Conservation (phyloP, 2,113 vertebrate species). For the Paedocypris sp. region DNA sequence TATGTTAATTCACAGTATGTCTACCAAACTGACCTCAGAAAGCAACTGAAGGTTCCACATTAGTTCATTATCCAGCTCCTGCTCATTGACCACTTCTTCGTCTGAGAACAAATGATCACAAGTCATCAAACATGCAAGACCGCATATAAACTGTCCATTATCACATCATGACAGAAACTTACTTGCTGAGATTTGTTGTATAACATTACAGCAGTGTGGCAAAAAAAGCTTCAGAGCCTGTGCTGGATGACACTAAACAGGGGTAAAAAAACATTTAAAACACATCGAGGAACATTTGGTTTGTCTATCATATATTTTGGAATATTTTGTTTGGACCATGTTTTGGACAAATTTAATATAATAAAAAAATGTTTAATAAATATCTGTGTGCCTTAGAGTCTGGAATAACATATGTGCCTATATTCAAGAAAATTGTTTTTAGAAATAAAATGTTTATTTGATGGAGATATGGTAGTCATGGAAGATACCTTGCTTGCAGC, state of each 20-base stretch:
- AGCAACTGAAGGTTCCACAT: slow-evolving; percentile 93
- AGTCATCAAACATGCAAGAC: background rate
- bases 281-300: too few relatives aligned
- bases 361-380: too few relatives aligned
- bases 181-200: slow-evolving; percentile 85
- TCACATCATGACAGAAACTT: slow-evolving; percentile 57
- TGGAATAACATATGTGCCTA: too few relatives aligned
- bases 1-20: too few relatives aligned
- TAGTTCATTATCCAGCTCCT: slow-evolving; percentile 93
- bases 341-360: too few relatives aligned
- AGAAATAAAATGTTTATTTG: too few relatives aligned
- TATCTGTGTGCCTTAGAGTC: too few relatives aligned
- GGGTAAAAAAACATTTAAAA: slow-evolving; percentile 27
- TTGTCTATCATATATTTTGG: background rate
- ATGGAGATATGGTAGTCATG: too few relatives aligned
- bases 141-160: background rate
- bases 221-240: slow-evolving; percentile 88
- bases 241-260: slow-evolving; percentile 83
- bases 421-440: too few relatives aligned
- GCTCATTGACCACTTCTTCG: slow-evolving; percentile 85
- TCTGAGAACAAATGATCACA: slow-evolving; percentile 58
- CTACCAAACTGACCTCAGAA: slow-evolving; percentile 86
- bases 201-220: slow-evolving; percentile 83
- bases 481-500: slow-evolving; percentile 81
- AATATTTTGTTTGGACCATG: too few relatives aligned